Evolutionary conservation across 2,888 invertebrate genomes (phyloP), one percentile per base, ranked within the genome.

Genomic region (Danaus chrysippus): DNA sequence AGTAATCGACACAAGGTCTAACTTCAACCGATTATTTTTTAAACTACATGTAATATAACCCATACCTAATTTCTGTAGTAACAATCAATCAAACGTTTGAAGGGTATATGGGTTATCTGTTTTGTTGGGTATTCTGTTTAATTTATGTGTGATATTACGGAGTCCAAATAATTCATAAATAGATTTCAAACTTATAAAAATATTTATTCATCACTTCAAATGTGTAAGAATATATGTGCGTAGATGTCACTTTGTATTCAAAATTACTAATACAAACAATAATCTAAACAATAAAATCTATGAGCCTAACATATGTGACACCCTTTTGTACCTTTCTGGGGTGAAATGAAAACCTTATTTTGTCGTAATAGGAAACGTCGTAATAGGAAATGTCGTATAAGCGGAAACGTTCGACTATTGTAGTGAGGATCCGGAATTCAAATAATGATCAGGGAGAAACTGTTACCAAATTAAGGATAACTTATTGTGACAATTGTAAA

Each of bases 1-100:
- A 79, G 80, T 79, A 81, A 82, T 81, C 82, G 77, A 81, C 77
- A 71, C 73, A 76, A 72, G 74, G 70, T 49, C 54, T 43, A 17
- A 59, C 58, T 34, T 49, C 56, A 58, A 46, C 13, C 46, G 58
- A 56, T 59, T 65, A 67, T 64, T 68, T 63, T 61, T 61, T 54
- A 49, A 54, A 43, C 23, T 23, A 23, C 19, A 52, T 56, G 46
- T 56, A n/a, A n/a, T 56, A 59, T 62, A 59, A 49, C 17, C 13
- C 13, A 49, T 13, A 23, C 1, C 10, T 13, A 49, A 10, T 10
- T 49, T 12, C 49, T 49, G 49, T 49, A 15, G 15, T 13, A 23
- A 23, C 17, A 49, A 49, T 49, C 49, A 49, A 49, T 49, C 49
- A 49, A 23, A 23, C 23, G 23, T 49, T 49, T 49, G 15, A 13